Base-by-base conservation (phyloP, 2,797 vertebrate genomes). In the Xyrichtys novacula region DNA sequence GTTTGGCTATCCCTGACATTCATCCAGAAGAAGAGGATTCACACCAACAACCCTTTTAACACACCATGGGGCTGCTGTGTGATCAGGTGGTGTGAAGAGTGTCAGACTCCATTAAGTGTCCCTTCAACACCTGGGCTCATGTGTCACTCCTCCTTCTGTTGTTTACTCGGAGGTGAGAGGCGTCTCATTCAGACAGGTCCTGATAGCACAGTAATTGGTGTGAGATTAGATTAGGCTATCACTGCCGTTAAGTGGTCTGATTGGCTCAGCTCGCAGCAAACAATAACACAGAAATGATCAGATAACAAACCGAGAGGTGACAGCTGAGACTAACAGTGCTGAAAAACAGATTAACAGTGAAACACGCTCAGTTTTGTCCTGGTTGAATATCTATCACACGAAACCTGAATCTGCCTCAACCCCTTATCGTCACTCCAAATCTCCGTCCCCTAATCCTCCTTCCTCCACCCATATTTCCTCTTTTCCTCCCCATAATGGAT, bases 401-500 rank as follows among this genome's bases (percentile, higher is more conserved):
- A 79, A 88, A 80, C 65, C 43, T 44, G 66, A 66, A 71, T 60
- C 77, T 78, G 55, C 54, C 44, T 58, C 14, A 0, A 43, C 22
- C 77, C 57, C 70, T 66, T 70, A 73, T 84, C 75, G 31, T 29
- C 68, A 12, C 42, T 80, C 75, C 47, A 47, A 55, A 53, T 65
- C 78, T 76, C 34, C 16, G 60, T 56, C 22, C 55, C 6, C 20
- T 68, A 72, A 72, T 69, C 70, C 68, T 34, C 64, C 62, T 34
- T 62, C 70, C 62, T 50, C 44, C 15, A 70, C 74, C 87, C 77
- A 74, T 52, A 78, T 88, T 85, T 79, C 77, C 85, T 76, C 65
- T 68, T 60, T 56, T 71, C 78, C 54, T 61, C 44, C 63, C 42
- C 62, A 55, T 83, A 91, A 91, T 89, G 76, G 78, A 89, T 88